phyloP scores from a whole-genome alignment of 2,888 invertebrate species.

The Prosapia bicincta region DNA sequence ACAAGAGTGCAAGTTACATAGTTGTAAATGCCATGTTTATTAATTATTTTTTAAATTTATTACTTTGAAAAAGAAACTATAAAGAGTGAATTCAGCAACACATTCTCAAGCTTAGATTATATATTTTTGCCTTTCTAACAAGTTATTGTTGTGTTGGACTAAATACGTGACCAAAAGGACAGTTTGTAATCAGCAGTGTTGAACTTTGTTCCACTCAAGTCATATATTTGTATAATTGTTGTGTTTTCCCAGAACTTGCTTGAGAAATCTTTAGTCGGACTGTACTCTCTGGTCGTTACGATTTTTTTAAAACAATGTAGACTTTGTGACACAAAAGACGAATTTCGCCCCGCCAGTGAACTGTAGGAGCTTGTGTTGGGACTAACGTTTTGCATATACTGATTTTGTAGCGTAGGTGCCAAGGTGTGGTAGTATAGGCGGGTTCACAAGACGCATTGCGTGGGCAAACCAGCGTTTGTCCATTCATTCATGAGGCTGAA shows the following conservation, averaged over 20 bases:
- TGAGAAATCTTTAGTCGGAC: not conserved
- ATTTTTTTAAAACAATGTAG: not conserved
- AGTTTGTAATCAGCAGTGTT: not conserved
- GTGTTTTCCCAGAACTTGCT: not conserved
- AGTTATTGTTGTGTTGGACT: no score
- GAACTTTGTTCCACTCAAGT: not conserved
- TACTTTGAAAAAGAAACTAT: no score
- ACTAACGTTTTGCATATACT: not conserved
- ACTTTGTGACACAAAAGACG: not conserved
- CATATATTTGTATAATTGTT: not conserved
- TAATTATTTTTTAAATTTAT: no score
- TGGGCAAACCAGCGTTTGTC: not conserved
- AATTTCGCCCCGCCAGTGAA: not conserved
- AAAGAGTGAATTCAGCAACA: no score
- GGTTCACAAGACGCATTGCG: not conserved
- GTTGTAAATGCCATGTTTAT: no score
- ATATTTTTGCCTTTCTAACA: no score
- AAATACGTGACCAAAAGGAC: not conserved
- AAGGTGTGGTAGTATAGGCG: not conserved
- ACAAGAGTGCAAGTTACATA: no score
- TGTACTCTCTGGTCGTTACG: not conserved
- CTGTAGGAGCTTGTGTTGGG: not conserved
- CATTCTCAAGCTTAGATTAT: no score
- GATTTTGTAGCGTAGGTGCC: not conserved
- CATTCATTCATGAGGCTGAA: not conserved